Evolutionary conservation across 2,888 invertebrate genomes (phyloP).

Genomic region (Rhopalosiphum nymphaeae): DNA sequence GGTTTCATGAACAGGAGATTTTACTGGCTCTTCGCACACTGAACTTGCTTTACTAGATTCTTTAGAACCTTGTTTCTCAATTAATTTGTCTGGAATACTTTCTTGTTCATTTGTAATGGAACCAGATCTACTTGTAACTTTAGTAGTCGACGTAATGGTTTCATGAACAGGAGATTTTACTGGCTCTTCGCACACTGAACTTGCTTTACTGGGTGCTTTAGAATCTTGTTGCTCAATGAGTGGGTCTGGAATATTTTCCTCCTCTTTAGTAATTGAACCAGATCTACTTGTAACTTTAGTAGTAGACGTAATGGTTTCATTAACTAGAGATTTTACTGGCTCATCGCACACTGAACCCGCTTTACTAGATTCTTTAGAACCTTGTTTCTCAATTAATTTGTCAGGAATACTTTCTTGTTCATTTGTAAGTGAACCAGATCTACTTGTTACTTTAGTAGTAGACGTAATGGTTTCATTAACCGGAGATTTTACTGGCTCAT

Average conservation of each 20-base stretch:
- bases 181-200: too few relatives aligned
- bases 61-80: background rate
- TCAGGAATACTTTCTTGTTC: background rate
- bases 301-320: background rate
- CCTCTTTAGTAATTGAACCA: too few relatives aligned
- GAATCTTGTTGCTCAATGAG: too few relatives aligned
- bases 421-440: background rate
- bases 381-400: too few relatives aligned
- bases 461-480: background rate
- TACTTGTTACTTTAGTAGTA: rapidly evolving
- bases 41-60: background rate
- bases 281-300: background rate
- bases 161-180: too few relatives aligned
- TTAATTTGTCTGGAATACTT: rapidly evolving
- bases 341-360: background rate
- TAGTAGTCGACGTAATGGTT: too few relatives aligned
- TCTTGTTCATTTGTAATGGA: background rate
- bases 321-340: background rate
- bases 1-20: background rate
- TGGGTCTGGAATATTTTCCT: too few relatives aligned
- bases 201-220: too few relatives aligned
- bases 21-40: background rate
- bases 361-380: background rate
- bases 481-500: background rate
- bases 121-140: too few relatives aligned